Evolutionary conservation across 2,797 vertebrate genomes (phyloP).

Genomic region (Acrossocheilus wenchowensis): DNA sequence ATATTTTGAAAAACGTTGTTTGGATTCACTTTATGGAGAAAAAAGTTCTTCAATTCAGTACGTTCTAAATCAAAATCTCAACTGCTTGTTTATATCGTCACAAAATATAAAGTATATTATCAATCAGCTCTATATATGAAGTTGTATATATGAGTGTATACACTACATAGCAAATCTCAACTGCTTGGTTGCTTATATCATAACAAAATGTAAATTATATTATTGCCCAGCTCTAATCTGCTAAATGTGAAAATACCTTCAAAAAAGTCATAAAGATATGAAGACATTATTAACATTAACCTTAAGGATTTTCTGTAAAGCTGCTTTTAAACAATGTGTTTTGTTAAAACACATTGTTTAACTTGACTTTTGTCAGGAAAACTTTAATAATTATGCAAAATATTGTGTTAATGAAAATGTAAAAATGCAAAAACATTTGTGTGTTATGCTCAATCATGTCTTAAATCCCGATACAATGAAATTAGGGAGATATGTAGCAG

Average conservation of each 20-base stretch:
- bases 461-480: neutral
- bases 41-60: neutral
- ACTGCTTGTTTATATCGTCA: neutral
- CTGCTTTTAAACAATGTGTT: too few relatives aligned
- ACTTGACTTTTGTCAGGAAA: neutral
- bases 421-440: neutral
- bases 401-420: neutral
- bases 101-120: neutral
- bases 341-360: neutral
- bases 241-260: neutral
- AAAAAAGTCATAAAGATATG: neutral
- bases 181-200: constrained; percentile 3
- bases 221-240: neutral
- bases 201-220: neutral
- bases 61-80: neutral
- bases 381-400: neutral
- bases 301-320: too few relatives aligned
- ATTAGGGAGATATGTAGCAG: neutral
- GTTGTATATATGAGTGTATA: neutral
- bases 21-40: neutral
- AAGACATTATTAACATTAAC: neutral
- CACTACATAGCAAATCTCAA: neutral
- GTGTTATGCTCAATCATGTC: neutral
- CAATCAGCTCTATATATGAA: neutral
- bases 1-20: neutral